These are phyloP conservation scores for Thymallus thymallus DNA, from an alignment of 2,113 vertebrate genomes.

Conservation along the genomic window DNA sequence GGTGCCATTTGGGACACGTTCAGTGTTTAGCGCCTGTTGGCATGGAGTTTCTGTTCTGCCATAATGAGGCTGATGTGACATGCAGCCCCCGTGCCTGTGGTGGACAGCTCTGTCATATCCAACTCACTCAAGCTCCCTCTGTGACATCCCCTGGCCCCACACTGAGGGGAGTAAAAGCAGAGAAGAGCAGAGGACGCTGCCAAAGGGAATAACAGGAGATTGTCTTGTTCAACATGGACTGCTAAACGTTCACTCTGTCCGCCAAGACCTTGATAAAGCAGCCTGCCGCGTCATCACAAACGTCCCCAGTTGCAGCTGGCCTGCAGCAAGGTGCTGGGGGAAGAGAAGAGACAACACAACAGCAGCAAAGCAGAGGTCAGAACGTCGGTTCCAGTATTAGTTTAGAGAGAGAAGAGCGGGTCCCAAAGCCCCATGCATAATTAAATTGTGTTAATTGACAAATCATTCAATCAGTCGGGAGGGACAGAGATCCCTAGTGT, in stretches of 20 bases:
- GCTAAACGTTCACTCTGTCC: conserved; percentile 41
- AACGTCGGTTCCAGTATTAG: not conserved
- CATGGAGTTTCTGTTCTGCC: not conserved
- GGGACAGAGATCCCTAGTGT: conserved; percentile 17
- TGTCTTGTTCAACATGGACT: conserved; percentile 48
- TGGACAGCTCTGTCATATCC: conserved; percentile 33
- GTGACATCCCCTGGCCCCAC: conserved; percentile 26
- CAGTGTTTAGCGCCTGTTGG: too few relatives aligned
- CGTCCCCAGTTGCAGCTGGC: not conserved
- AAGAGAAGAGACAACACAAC: not conserved
- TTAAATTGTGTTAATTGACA: conserved; percentile 12
- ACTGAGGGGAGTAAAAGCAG: conserved; percentile 4
- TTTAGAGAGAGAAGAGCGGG: not conserved
- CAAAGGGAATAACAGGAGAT: conserved; percentile 36
- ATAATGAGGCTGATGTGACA: conserved; percentile 5
- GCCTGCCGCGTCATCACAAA: conserved; percentile 33
- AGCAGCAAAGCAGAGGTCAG: not conserved
- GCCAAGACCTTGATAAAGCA: conserved; percentile 45
- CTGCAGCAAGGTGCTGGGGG: conserved; percentile 22
- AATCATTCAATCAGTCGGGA: conserved; percentile 14
- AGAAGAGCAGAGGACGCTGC: conserved; percentile 35
- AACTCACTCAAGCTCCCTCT: conserved; percentile 22
- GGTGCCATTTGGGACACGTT: too few relatives aligned
- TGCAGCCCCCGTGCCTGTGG: not conserved
- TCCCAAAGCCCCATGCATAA: conserved; percentile 6